Base-by-base conservation (phyloP, 2,797 vertebrate species). In the Nyctibius grandis region DNA sequence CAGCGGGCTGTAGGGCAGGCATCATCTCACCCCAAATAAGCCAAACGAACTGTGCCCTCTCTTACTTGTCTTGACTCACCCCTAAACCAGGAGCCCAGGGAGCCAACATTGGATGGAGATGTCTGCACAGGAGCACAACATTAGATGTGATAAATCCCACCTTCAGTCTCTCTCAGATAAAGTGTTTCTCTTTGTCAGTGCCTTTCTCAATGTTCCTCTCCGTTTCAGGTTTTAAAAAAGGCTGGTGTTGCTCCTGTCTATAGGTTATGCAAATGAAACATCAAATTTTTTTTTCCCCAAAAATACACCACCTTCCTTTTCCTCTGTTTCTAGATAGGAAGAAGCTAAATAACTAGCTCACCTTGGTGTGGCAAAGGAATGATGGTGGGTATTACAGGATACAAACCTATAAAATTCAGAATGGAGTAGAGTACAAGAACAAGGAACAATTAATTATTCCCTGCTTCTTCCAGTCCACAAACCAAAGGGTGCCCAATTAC, bases 251-350 rank as follows among this genome's bases (percentile, higher is more conserved):
- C 47, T 53, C 9, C 84, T 89, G 53, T 85, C 56, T 92, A 42
- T 60, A 89, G 68, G 29, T 60, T 93, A 93, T 87, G 89, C 56
- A 94, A 91, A 92, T 67, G 36, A 93, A 85, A 88, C 51, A 29
- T 63, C 4, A 1, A 6, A 4, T 38, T 47, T 56, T 60, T 36
- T 18, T 9, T 8, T 9, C 11, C 40, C 29, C 4, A 0, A 38
- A 69, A 86, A 87, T 53, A 60, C 17, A 76, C 34, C 34, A 74
- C 56, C 50, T 85, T 88, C 7, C 33, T 87, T n/a, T 79, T 44
- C 7, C 44, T 89, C 11, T 54, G 61, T 91, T 96, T 92, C 75
- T 81, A 64, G 73, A 81, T 68, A 88, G 73, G 64, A 80, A 63
- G 26, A 63, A 70, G 16, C 51, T 89, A 74, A 91, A 75, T 72